Conservation (phyloP, 1,140 invertebrate species). For the Capitella teleta region DNA sequence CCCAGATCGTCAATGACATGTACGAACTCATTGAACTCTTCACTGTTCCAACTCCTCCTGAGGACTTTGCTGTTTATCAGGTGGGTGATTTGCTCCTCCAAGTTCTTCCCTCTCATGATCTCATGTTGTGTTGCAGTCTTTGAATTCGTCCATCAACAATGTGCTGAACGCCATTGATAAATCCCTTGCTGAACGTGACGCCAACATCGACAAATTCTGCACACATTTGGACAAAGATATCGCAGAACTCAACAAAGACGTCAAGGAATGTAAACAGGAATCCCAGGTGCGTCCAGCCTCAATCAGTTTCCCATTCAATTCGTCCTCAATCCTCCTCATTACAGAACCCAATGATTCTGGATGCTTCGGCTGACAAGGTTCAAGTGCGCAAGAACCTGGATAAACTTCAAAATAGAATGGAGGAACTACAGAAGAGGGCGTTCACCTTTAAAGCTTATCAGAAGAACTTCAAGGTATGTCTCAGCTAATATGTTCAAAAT, state of each 20-base stretch:
- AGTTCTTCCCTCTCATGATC: background rate
- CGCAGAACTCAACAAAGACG: conserved; percentile 37
- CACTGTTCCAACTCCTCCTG: conserved; percentile 50
- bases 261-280: conserved; percentile 39
- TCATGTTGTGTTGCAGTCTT: conserved; percentile 23
- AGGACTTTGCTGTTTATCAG: conserved; percentile 53
- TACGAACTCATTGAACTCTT: conserved; percentile 62
- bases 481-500: background rate
- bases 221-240: conserved; percentile 41
- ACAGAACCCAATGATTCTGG: conserved; percentile 61
- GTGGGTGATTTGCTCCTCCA: conserved; percentile 26
- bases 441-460: conserved; percentile 50
- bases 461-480: conserved; percentile 40
- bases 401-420: conserved; percentile 51
- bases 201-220: conserved; percentile 41
- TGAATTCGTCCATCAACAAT: conserved; percentile 37
- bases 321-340: too few relatives aligned
- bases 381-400: conserved; percentile 53
- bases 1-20: conserved; percentile 59
- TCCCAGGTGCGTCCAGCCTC: conserved; percentile 27
- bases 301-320: too few relatives aligned
- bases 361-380: conserved; percentile 55
- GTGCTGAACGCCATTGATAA: conserved; percentile 43
- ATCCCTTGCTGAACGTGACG: conserved; percentile 38
- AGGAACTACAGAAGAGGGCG: conserved; percentile 50